Evolutionary conservation across 1,140 invertebrate species (phyloP).

Genomic region (Augochlora pura): DNA sequence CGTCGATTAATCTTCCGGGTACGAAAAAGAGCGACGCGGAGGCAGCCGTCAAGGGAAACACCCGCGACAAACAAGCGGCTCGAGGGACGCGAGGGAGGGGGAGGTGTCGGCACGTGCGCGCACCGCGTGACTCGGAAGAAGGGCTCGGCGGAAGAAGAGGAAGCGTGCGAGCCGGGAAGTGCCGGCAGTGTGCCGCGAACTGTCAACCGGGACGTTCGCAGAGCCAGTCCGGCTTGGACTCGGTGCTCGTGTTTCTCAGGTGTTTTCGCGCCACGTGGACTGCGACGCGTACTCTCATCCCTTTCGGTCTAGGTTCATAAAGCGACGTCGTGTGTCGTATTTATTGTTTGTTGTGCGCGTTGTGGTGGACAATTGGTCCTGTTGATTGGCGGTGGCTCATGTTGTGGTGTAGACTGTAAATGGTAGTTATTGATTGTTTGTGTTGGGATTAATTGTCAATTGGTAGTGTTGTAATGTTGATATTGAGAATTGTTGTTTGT

Average conservation of each 20-base stretch:
- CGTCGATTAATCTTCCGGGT: slow-evolving; percentile 48
- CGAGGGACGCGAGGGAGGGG: not conserved
- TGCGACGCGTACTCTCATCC: too few species aligned
- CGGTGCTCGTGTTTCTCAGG: slow-evolving; percentile 27
- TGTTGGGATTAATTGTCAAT: too few species aligned
- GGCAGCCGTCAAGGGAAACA: slow-evolving; percentile 44
- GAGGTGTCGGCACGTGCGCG: slow-evolving; percentile 65
- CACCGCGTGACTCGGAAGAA: slow-evolving; percentile 61
- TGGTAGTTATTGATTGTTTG: too few species aligned
- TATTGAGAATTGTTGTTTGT: too few species aligned
- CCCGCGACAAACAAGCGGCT: slow-evolving; percentile 51
- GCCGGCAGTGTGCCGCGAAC: slow-evolving; percentile 63
- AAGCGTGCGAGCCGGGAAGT: slow-evolving; percentile 59
- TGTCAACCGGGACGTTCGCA: slow-evolving; percentile 59
- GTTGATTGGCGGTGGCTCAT: too few species aligned
- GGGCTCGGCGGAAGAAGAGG: slow-evolving; percentile 55
- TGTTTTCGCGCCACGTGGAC: slow-evolving; percentile 55
- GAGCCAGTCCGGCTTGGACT: slow-evolving; percentile 31
- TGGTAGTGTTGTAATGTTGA: too few species aligned
- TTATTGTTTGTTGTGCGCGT: too few species aligned
- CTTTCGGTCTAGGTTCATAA: too few species aligned
- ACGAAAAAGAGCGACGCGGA: slow-evolving; percentile 45
- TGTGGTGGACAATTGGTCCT: too few species aligned
- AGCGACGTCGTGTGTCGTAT: too few species aligned
- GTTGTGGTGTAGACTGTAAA: too few species aligned